phyloP scores from a whole-genome alignment of 2,888 invertebrate genomes.

The Aspidiotus destructor region DNA sequence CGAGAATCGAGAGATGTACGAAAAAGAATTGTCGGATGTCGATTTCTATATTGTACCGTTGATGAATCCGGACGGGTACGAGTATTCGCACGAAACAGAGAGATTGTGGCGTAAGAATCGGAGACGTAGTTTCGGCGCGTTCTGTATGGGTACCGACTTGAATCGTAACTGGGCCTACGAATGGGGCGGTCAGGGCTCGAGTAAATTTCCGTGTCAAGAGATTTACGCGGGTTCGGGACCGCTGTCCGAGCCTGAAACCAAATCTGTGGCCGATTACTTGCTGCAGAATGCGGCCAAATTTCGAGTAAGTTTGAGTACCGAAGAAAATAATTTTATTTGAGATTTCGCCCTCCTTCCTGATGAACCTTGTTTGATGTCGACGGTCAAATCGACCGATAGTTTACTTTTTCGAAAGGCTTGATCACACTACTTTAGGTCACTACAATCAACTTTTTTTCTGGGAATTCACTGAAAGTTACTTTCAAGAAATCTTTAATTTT shows the following conservation, averaged over 20 bases:
- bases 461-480: too few relatives aligned
- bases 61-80: conserved; percentile 73
- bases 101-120: conserved; percentile 51
- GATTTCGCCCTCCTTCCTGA: too few relatives aligned
- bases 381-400: too few relatives aligned
- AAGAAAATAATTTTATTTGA: too few relatives aligned
- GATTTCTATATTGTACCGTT: conserved; percentile 67
- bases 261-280: conserved; percentile 52
- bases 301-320: conserved; percentile 20
- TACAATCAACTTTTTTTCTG: too few relatives aligned
- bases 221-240: conserved; percentile 67
- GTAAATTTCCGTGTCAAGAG: conserved; percentile 70
- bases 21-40: conserved; percentile 44
- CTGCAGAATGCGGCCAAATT: conserved; percentile 36
- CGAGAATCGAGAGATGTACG: conserved; percentile 57
- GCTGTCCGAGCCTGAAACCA: conserved; percentile 80
- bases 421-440: too few relatives aligned
- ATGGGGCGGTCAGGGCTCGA: conserved; percentile 79
- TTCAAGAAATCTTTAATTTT: too few relatives aligned
- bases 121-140: conserved; percentile 53
- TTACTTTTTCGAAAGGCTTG: too few relatives aligned
- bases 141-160: conserved; percentile 67
- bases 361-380: too few relatives aligned
- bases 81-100: conserved; percentile 68
- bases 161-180: conserved; percentile 81